Conservation (phyloP, 2,113 vertebrate genomes). For the Oostethus manadensis region DNA sequence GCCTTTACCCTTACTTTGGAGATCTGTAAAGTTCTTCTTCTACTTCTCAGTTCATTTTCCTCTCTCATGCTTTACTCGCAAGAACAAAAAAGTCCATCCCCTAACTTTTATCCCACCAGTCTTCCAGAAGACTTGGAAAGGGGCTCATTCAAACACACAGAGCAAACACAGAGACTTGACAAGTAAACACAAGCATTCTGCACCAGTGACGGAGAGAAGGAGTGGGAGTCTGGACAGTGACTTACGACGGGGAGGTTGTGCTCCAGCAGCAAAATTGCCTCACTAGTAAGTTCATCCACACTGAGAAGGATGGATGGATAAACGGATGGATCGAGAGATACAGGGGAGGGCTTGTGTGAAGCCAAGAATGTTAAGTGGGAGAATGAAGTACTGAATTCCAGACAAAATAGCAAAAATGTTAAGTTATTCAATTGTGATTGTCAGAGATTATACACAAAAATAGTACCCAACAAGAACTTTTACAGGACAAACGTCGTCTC, state of each 20-base stretch:
- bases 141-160: not conserved
- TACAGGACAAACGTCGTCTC: too few relatives aligned
- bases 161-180: conserved; percentile 12
- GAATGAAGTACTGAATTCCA: too few relatives aligned
- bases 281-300: conserved; percentile 22
- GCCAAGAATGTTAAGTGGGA: not conserved
- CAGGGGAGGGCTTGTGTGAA: not conserved
- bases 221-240: conserved; percentile 21
- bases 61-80: not conserved
- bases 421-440: too few relatives aligned
- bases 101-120: not conserved
- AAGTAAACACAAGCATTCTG: conserved; percentile 17
- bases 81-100: not conserved
- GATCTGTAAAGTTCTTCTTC: too few relatives aligned
- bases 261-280: conserved; percentile 34
- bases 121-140: conserved; percentile 6
- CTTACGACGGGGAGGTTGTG: conserved; percentile 32
- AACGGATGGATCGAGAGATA: not conserved
- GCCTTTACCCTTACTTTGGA: not conserved
- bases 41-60: not conserved
- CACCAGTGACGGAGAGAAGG: not conserved
- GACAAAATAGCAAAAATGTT: too few relatives aligned
- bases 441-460: too few relatives aligned
- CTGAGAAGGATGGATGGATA: conserved; percentile 18
- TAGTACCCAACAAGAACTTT: too few relatives aligned